These are phyloP conservation scores for Brachypteracias leptosomus DNA, from an alignment of 2,113 vertebrate species.

Conservation along the genomic window DNA sequence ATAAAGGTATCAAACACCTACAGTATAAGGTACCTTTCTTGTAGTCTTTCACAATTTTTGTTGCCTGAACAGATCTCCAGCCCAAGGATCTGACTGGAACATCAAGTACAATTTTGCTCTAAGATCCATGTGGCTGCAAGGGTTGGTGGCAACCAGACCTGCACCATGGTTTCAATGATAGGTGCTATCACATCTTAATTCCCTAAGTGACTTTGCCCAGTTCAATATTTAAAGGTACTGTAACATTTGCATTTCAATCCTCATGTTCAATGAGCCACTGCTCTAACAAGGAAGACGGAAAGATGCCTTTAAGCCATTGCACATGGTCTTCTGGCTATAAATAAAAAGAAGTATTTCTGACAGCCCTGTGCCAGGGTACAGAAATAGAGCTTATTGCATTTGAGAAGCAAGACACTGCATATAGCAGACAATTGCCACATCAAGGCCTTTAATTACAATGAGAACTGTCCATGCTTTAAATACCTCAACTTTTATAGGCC, in stretches of 20 bases:
- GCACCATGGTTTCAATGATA: not conserved
- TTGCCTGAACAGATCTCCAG: not conserved
- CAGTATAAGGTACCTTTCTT: not conserved
- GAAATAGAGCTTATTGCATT: not conserved
- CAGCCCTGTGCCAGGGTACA: not conserved
- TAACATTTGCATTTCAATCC: not conserved
- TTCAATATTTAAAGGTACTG: not conserved
- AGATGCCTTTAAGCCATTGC: not conserved
- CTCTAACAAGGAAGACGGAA: not conserved
- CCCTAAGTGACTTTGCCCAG: not conserved
- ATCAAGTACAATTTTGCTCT: not conserved
- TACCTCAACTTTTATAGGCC: conserved; percentile 34
- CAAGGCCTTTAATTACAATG: conserved; percentile 56
- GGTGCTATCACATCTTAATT: not conserved
- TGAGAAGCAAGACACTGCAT: not conserved
- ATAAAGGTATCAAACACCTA: not conserved
- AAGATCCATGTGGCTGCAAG: not conserved
- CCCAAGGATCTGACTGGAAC: not conserved
- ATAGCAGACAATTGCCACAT: not conserved
- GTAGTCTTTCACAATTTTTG: not conserved
- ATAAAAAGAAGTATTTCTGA: not conserved
- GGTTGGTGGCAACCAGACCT: not conserved
- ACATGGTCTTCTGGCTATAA: not conserved
- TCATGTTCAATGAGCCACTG: not conserved
- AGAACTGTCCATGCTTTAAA: conserved; percentile 49